These are phyloP conservation scores for Carduelis carduelis DNA, from an alignment of 2,797 vertebrate species.

Conservation along the genomic window DNA sequence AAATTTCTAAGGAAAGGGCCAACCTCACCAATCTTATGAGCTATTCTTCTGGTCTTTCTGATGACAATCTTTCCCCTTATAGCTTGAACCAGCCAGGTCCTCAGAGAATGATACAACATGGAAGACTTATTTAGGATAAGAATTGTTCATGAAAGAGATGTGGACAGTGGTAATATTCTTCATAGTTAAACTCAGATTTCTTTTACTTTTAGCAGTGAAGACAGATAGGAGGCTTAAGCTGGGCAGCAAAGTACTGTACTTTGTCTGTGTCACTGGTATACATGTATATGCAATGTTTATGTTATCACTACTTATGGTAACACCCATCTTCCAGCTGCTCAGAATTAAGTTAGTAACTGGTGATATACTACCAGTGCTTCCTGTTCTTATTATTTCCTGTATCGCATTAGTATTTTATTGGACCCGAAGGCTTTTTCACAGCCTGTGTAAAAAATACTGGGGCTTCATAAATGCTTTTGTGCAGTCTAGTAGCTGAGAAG, in stretches of 20 bases:
- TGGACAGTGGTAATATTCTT: not conserved
- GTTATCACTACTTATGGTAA: not conserved
- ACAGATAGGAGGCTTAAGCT: not conserved
- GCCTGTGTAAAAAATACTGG: not conserved
- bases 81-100: not conserved
- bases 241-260: not conserved
- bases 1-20: not conserved
- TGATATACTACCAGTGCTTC: not conserved
- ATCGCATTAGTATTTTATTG: accelerated
- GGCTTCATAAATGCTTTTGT: not conserved
- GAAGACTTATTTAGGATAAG: not conserved
- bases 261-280: not conserved
- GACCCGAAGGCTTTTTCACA: not conserved
- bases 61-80: not conserved
- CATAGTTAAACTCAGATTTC: not conserved
- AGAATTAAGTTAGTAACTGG: not conserved
- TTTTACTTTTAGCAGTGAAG: not conserved
- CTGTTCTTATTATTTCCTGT: not conserved
- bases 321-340: not conserved
- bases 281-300: not conserved
- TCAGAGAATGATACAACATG: not conserved
- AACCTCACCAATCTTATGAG: not conserved
- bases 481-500: not conserved
- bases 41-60: not conserved
- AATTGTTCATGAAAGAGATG: not conserved